Evolutionary conservation across 2,797 vertebrate genomes (phyloP).

Genomic region (Clarias fuscus): DNA sequence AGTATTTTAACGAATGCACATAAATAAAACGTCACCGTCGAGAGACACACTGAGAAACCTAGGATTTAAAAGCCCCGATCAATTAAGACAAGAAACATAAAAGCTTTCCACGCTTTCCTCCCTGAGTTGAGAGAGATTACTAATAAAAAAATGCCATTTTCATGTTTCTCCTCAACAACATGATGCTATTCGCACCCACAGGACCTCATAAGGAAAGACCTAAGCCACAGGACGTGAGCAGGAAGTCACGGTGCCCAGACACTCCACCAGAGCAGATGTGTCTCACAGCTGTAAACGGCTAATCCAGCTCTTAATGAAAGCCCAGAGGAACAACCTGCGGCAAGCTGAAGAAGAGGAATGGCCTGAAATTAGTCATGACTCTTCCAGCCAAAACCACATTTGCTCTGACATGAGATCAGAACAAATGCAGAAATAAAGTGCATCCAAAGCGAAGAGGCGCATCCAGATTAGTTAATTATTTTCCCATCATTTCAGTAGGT

Average conservation of each 20-base stretch:
- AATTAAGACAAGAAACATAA: slow-evolving; percentile 25
- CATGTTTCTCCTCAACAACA: slow-evolving; percentile 16
- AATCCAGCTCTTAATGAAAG: slow-evolving; percentile 60
- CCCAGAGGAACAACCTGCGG: slow-evolving; percentile 42
- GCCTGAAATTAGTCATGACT: slow-evolving; percentile 44
- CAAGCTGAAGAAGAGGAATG: slow-evolving; percentile 39
- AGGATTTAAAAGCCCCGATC: slow-evolving; percentile 33
- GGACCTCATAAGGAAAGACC: slow-evolving; percentile 21
- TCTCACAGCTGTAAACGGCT: slow-evolving; percentile 39
- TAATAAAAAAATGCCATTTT: slow-evolving; percentile 13
- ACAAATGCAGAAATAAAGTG: slow-evolving; percentile 52
- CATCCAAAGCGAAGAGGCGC: slow-evolving; percentile 6
- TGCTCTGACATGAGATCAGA: slow-evolving; percentile 49
- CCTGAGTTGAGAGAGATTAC: neutral
- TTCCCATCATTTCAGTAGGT: slow-evolving; percentile 27
- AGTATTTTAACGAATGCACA: neutral
- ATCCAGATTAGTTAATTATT: slow-evolving; percentile 51
- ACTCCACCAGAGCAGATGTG: slow-evolving; percentile 37
- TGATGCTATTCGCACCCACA: neutral
- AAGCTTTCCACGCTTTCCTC: slow-evolving; percentile 25
- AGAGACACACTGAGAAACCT: neutral
- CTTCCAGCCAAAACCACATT: slow-evolving; percentile 32
- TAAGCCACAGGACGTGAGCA: slow-evolving; percentile 22
- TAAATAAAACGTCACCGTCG: neutral
- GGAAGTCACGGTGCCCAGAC: slow-evolving; percentile 17